Evolutionary conservation across 2,113 vertebrate genomes (phyloP), one percentile per base, ranked within the genome.

Genomic region (Notarius lentiginosus): DNA sequence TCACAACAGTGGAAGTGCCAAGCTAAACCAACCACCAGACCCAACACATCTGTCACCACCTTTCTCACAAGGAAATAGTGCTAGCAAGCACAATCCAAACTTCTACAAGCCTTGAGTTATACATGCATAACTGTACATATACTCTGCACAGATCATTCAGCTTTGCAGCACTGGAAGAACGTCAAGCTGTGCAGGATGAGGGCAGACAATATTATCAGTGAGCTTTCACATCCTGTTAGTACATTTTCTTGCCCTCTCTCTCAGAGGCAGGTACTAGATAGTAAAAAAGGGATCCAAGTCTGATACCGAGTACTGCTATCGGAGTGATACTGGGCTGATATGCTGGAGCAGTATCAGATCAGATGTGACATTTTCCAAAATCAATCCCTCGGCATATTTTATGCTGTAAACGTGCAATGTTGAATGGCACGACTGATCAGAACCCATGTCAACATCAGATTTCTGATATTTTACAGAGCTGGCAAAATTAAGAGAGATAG

Each of bases 101-200:
- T 41, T 63, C 34, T 65, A 80, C 68, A 87, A 68, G 84, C 51
- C 63, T 66, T 55, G 30, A 24, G 10, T 47, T 24, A 61, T 22
- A 22, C 18, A 30, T 53, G 51, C 10, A 53, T 12, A 12, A 56
- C 55, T 56, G 55, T 56, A 56, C 14, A 12, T 56, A 56, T 12
- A 56, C 14, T 56, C 55, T 56, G 10, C 55, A 51, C 58, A 41
- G 53, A 47, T 1, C 11, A 56, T 12, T 56, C 11, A 15, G 10
- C 55, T 41, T 41, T 41, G 41, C 93, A 94, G 94, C 84, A 95
- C 27, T 30, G 27, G 41, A 41, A 41, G 41, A 41, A 41, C 41
- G 41, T 41, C 41, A 41, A 41, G 41, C 41, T 80, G 11, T 55
- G 12, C 18, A 17, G 24, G 47, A 6, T 55, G 1, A 77, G 75